Percentiles rank a stretch among this genome's conserved stretches.
phyloP scores from a whole-genome alignment of 2,797 vertebrate genomes.

The Sphenopsis melanotis region DNA sequence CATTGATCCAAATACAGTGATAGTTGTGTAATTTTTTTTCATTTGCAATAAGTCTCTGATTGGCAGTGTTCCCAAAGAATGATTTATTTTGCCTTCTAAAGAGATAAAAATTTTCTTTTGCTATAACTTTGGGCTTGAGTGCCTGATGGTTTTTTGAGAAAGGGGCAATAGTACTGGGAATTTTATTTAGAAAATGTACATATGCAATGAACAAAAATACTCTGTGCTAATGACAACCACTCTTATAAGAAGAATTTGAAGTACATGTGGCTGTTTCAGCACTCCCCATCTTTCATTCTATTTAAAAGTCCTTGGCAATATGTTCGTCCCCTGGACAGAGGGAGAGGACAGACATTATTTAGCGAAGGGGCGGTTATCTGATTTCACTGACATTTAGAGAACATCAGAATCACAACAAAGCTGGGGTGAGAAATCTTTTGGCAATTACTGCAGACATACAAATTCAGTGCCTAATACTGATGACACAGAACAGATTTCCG shows the following conservation, averaged over 20 bases:
- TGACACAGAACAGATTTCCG: slow-evolving; percentile 42
- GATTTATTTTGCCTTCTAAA: slow-evolving; percentile 16
- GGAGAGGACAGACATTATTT: slow-evolving; percentile 27
- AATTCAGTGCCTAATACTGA: background rate
- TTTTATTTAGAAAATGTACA: slow-evolving; percentile 10
- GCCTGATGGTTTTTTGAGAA: background rate
- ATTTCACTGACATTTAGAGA: slow-evolving; percentile 47
- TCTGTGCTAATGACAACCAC: slow-evolving; percentile 53
- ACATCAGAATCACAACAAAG: slow-evolving; percentile 44
- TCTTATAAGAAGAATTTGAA: slow-evolving; percentile 64
- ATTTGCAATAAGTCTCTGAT: background rate
- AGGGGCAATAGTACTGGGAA: background rate
- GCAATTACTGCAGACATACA: background rate
- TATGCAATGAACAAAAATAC: slow-evolving; percentile 63
- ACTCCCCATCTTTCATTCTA: slow-evolving; percentile 66
- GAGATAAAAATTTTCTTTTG: background rate
- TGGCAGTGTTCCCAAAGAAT: background rate
- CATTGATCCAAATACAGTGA: background rate
- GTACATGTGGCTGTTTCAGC: slow-evolving; percentile 61
- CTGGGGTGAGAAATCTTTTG: slow-evolving; percentile 17
- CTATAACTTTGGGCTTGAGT: background rate
- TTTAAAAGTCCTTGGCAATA: slow-evolving; percentile 74
- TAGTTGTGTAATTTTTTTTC: background rate
- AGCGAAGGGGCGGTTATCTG: slow-evolving; percentile 18
- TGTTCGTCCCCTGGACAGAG: background rate